These are phyloP conservation scores for Orthosia gothica DNA, from an alignment of 2,888 invertebrate species.

Conservation along the genomic window DNA sequence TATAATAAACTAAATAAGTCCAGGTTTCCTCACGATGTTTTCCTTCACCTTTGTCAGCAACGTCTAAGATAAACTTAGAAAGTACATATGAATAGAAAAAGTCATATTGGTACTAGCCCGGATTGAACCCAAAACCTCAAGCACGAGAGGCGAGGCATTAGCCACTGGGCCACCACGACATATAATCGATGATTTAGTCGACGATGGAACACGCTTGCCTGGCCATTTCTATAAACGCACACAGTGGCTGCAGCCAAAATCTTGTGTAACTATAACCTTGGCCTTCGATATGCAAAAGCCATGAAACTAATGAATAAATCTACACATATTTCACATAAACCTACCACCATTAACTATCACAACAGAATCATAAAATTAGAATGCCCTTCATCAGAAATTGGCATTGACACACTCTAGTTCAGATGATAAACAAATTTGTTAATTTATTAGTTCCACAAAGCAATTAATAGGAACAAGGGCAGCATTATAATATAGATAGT, in stretches of 20 bases:
- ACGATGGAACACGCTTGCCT: no score
- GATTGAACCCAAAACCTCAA: no score
- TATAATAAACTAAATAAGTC: no score
- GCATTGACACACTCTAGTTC: conserved; percentile 53
- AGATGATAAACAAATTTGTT: conserved; percentile 14
- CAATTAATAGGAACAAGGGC: conserved; percentile 52
- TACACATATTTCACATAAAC: neutral
- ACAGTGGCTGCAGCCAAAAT: neutral
- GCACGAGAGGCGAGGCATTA: no score
- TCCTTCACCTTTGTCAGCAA: no score
- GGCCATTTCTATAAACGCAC: no score
- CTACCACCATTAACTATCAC: neutral
- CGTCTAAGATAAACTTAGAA: no score
- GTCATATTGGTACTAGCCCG: no score
- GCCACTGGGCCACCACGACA: no score
- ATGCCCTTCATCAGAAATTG: conserved; percentile 44
- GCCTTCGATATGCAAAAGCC: neutral
- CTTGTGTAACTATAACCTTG: neutral
- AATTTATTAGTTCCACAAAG: conserved; percentile 40
- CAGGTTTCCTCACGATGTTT: no score
- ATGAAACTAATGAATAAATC: conserved; percentile 15
- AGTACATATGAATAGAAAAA: no score
- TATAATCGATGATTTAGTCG: no score
- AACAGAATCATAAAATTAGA: conserved; percentile 16
- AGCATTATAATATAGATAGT: neutral